Conservation (phyloP, 2,888 invertebrate species). For the Hemithea aestivaria region DNA sequence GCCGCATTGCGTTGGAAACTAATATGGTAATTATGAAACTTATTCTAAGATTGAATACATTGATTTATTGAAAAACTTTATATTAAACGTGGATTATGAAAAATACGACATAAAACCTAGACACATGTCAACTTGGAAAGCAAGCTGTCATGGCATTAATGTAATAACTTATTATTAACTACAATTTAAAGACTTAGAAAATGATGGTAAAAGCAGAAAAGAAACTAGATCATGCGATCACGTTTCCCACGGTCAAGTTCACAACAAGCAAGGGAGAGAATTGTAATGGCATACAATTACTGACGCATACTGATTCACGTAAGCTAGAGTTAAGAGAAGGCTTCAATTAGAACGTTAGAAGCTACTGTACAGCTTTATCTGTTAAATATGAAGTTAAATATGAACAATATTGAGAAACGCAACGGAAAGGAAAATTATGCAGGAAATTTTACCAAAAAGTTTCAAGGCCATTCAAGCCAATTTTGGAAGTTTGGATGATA, state of each 20-base stretch:
- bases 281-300: slow-evolving; percentile 16
- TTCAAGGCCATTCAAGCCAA: no score
- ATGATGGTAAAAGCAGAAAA: slow-evolving; percentile 54
- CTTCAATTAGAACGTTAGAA: not conserved
- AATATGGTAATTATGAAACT: slow-evolving; percentile 9
- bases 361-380: not conserved
- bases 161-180: slow-evolving; percentile 9
- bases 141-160: no score
- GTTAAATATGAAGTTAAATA: no score
- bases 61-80: no score
- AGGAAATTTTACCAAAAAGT: no score
- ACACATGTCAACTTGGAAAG: no score
- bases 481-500: no score
- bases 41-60: slow-evolving; percentile 3
- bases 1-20: slow-evolving; percentile 8
- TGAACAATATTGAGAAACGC: no score
- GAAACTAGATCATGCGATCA: slow-evolving; percentile 31
- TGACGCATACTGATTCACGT: slow-evolving; percentile 17
- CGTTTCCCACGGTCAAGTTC: slow-evolving; percentile 60
- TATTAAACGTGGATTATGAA: slow-evolving; percentile 1
- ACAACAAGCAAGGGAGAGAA: slow-evolving; percentile 44
- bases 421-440: no score
- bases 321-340: not conserved
- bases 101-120: no score
- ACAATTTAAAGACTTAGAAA: slow-evolving; percentile 12